Conservation (phyloP, 2,797 vertebrate genomes). For the Sardinella longiceps region DNA sequence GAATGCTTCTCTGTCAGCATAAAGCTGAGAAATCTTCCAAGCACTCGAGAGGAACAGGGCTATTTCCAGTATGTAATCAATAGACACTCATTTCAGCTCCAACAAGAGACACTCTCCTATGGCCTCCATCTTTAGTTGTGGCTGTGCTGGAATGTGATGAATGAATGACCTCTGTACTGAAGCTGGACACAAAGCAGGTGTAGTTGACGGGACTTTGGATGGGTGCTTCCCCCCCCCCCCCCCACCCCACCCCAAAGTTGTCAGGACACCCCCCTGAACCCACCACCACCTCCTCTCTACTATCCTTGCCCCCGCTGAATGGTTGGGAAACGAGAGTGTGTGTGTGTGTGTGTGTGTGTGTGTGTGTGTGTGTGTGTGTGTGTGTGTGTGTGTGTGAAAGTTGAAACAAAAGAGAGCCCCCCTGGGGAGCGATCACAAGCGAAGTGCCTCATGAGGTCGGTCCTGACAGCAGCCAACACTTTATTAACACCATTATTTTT, state of each 20-base stretch:
- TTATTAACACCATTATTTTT: constrained; percentile 12
- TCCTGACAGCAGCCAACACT: background rate
- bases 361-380: too few relatives aligned
- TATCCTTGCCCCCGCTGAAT: too few relatives aligned
- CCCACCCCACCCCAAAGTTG: too few relatives aligned
- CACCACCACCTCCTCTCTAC: too few relatives aligned
- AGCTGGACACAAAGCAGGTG: background rate
- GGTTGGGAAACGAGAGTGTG: too few relatives aligned
- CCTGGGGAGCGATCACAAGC: background rate
- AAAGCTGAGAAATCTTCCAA: background rate
- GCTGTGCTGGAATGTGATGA: background rate
- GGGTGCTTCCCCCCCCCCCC: background rate
- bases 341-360: too few relatives aligned
- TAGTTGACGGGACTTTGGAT: background rate
- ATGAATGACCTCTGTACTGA: background rate
- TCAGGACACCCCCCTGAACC: too few relatives aligned
- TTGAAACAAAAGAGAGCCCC: background rate
- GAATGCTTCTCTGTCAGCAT: background rate
- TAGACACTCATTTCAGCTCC: background rate
- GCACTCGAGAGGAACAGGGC: background rate
- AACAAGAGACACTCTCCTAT: background rate
- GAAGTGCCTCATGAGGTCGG: background rate
- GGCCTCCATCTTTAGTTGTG: background rate
- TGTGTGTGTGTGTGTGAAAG: too few relatives aligned
- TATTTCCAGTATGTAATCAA: too few relatives aligned